These are phyloP conservation scores for Petrolisthes cinctipes DNA, from an alignment of 2,888 invertebrate genomes.

Conservation along the genomic window DNA sequence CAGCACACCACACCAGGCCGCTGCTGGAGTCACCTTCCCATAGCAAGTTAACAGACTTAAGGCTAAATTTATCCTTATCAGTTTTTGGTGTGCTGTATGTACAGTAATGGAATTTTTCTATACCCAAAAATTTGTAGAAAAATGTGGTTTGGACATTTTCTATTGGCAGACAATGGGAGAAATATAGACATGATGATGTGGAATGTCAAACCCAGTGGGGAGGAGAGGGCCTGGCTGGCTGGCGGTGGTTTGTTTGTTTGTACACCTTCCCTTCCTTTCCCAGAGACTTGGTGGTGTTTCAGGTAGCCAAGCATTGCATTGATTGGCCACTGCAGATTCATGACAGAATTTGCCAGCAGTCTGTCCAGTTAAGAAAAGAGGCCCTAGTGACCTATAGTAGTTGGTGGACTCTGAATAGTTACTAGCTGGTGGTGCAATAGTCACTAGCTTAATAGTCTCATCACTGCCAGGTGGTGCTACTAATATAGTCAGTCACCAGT, in stretches of 20 bases:
- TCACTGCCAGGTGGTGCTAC: constrained; percentile 18
- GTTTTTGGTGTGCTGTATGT: constrained; percentile 61
- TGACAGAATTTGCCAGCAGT: too few relatives aligned
- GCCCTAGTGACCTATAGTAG: constrained; percentile 4
- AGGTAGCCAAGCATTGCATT: too few relatives aligned
- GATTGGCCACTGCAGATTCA: too few relatives aligned
- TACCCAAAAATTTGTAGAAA: constrained; percentile 52
- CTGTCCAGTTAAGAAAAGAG: neutral
- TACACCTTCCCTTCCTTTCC: too few relatives aligned
- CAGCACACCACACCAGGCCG: constrained; percentile 29
- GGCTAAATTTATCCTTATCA: constrained; percentile 55
- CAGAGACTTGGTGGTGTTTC: too few relatives aligned
- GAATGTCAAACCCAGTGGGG: constrained; percentile 39
- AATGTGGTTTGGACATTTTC: constrained; percentile 55
- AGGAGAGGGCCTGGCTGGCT: constrained; percentile 6
- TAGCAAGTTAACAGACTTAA: constrained; percentile 46
- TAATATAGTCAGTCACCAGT: constrained; percentile 2
- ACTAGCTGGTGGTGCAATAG: constrained; percentile 10
- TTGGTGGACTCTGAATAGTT: constrained; percentile 1
- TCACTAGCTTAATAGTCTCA: constrained; percentile 11
- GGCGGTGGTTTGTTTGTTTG: neutral
- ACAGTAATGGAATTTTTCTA: constrained; percentile 55
- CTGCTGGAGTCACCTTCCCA: constrained; percentile 35
- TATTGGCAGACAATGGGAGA: constrained; percentile 51
- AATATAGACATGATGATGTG: constrained; percentile 39